Evolutionary conservation across 2,888 invertebrate genomes (phyloP), one percentile per base, ranked within the genome.

Genomic region (Drosophila anomelani): DNA sequence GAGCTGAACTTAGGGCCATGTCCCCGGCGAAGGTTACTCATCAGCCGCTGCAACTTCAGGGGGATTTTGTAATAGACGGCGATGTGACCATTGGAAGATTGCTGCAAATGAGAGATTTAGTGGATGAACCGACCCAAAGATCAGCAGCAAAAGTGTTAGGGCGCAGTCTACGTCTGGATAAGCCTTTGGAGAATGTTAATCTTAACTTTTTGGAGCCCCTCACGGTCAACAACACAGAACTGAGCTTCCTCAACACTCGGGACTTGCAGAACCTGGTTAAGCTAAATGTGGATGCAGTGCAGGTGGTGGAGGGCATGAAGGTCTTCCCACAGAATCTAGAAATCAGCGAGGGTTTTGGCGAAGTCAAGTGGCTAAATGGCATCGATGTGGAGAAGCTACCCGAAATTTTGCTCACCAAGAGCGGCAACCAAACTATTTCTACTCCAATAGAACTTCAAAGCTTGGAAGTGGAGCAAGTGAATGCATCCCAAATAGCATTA

Each of bases 301-400:
- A 94, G 82, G 76, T 92, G 12, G 91, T 95, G 54, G 91, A 91
- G 29, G 94, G 94, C 9, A 77, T 76, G 44, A 95, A 95, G 83
- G 85, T 79, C 5, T 93, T 94, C 75, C 80, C 82, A 4, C 91
- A 93, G 80, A 72, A 61, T 9, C 78, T 95, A 13, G 78, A 85
- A 58, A 92, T 94, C 8, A 82, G 81, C 20, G 92, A 93, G 3
- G 92, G 92, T 5, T 92, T 93, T 36, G 91, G 89, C 55, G 91
- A 93, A 36, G 90, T 90, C 0, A 92, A 88, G 57, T 68, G 88
- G 49, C 87, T 94, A 2, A 94, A 94, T 85, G 92, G 90, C 29
- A 89, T 94, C 2, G 90, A 94, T 87, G 76, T 94, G 39, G 88
- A 90, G 6, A 80, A 91, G 23, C 85, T 94, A 20, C 91, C 93